Evolutionary conservation across 2,888 invertebrate genomes (phyloP).

Genomic region (Scelioninae gen. 1): DNA sequence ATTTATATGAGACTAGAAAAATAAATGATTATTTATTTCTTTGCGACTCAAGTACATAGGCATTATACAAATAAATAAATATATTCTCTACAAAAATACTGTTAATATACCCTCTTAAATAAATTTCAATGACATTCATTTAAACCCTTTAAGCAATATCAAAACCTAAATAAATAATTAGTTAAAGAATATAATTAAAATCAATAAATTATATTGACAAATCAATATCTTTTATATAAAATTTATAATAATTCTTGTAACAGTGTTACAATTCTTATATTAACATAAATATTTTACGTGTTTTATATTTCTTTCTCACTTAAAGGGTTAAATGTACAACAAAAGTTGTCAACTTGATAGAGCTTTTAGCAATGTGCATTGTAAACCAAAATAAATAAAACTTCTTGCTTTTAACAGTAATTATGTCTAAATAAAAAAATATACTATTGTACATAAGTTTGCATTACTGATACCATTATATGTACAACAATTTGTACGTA

Average conservation of each 20-base stretch:
- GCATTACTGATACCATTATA: background rate
- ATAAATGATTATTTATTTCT: conserved; percentile 59
- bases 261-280: too few species aligned
- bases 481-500: conserved; percentile 46
- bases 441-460: conserved; percentile 35
- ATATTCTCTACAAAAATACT: conserved; percentile 39
- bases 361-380: too few species aligned
- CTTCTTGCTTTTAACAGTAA: conserved; percentile 19
- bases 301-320: background rate
- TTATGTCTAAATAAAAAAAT: conserved; percentile 41
- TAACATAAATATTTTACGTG: background rate
- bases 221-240: too few species aligned
- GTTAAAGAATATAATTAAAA: background rate
- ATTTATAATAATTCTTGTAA: too few species aligned
- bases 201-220: too few species aligned
- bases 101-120: conserved; percentile 24
- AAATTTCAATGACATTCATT: conserved; percentile 16
- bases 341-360: too few species aligned
- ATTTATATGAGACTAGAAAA: conserved; percentile 64
- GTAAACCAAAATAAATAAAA: conserved; percentile 19
- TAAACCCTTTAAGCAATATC: conserved; percentile 16
- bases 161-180: conserved; percentile 2
- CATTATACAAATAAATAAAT: conserved; percentile 27
- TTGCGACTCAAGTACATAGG: conserved; percentile 48
- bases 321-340: background rate